Percentiles rank a stretch among this genome's conserved stretches.
Evolutionary conservation across 2,888 invertebrate genomes (phyloP).

Genomic region (Eumerus sabulonum): DNA sequence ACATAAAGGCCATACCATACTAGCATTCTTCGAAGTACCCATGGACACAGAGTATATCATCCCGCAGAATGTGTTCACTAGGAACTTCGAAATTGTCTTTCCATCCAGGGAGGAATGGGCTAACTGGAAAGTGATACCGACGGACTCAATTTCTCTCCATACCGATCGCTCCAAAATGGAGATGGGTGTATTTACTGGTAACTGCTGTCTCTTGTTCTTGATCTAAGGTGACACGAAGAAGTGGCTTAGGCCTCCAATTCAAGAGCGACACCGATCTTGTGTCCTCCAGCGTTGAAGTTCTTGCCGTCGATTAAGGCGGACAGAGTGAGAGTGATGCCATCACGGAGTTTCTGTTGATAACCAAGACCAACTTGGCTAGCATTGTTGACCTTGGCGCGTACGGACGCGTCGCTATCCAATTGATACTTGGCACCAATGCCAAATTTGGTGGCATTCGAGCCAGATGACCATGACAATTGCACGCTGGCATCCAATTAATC

Average conservation of each 20-base stretch:
- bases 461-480: too few species aligned
- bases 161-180: constrained; percentile 29
- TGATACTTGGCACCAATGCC: constrained; percentile 94
- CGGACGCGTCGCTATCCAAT: constrained; percentile 89
- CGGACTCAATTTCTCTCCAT: too few species aligned
- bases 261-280: constrained; percentile 97
- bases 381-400: too few species aligned
- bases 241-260: constrained; percentile 92
- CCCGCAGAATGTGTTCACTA: too few species aligned
- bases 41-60: too few species aligned
- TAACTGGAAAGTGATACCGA: too few species aligned
- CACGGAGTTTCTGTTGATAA: too few species aligned
- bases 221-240: constrained; percentile 41
- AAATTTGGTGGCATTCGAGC: constrained; percentile 93
- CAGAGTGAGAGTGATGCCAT: constrained; percentile 94
- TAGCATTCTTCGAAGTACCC: too few species aligned
- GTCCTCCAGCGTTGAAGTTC: constrained; percentile 98
- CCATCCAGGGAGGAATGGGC: too few species aligned
- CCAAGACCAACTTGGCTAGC: too few species aligned
- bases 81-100: too few species aligned
- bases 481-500: constrained; percentile 93
- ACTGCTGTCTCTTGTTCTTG: constrained; percentile 26
- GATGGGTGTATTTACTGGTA: constrained; percentile 36
- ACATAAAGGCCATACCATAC: too few species aligned
- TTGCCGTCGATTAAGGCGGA: constrained; percentile 97